phyloP scores from a whole-genome alignment of 1,140 invertebrate species.

The Holcopasites calliopsidis region DNA sequence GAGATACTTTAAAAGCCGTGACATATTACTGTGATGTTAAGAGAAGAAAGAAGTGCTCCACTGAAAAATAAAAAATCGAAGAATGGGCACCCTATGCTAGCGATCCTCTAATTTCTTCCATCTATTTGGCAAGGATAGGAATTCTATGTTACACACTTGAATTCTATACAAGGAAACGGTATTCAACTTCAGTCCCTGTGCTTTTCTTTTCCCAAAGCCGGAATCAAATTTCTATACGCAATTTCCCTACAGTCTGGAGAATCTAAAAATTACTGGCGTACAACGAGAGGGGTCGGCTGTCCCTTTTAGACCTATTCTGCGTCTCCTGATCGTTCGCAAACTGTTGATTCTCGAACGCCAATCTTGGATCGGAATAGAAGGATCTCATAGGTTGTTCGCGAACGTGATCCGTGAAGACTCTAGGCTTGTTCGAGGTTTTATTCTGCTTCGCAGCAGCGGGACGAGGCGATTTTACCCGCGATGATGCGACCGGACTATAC shows the following conservation, averaged over 20 bases:
- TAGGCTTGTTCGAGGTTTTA: conserved; percentile 61
- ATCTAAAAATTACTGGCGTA: conserved; percentile 68
- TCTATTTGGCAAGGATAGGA: conserved; percentile 71
- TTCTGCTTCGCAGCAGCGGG: conserved; percentile 31
- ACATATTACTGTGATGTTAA: conserved; percentile 39
- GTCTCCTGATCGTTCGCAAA: conserved; percentile 46
- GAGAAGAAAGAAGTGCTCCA: conserved; percentile 8
- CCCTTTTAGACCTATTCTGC: conserved; percentile 54
- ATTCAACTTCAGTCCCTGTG: conserved; percentile 15
- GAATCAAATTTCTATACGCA: background rate
- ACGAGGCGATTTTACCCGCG: conserved; percentile 58
- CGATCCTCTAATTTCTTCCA: conserved; percentile 57
- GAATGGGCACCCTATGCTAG: conserved; percentile 50
- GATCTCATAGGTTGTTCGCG: conserved; percentile 71
- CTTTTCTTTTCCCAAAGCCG: background rate
- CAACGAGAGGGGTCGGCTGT: conserved; percentile 70
- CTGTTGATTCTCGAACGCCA: conserved; percentile 65
- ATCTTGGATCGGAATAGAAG: conserved; percentile 72
- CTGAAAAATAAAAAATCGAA: background rate
- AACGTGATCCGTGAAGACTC: conserved; percentile 70
- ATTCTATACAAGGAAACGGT: background rate
- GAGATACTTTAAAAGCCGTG: conserved; percentile 4
- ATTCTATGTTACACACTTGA: conserved; percentile 49
- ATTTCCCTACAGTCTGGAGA: background rate
- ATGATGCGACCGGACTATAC: conserved; percentile 67